Percentiles rank a stretch among this genome's conserved stretches.
These are phyloP conservation scores for Solenopsis fugax DNA, from an alignment of 1,140 invertebrate species.

Conservation along the genomic window DNA sequence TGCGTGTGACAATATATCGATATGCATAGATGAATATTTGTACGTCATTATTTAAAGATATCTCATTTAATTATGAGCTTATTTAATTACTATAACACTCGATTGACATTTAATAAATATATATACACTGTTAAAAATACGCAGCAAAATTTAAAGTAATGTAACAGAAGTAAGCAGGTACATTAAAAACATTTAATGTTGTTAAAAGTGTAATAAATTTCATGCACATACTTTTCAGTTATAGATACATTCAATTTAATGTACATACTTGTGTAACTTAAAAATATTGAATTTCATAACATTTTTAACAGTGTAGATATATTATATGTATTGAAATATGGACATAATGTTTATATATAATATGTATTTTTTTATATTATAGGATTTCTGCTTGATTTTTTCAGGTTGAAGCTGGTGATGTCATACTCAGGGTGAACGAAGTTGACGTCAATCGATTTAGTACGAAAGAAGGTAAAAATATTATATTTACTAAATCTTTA, in stretches of 20 bases:
- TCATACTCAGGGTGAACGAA: constrained; percentile 97
- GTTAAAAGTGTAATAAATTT: too few relatives aligned
- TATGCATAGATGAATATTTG: neutral
- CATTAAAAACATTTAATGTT: too few relatives aligned
- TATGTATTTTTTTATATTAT: constrained; percentile 60
- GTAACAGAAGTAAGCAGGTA: too few relatives aligned
- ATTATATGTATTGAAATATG: neutral
- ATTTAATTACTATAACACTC: neutral
- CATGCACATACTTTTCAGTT: too few relatives aligned
- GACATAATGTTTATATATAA: neutral
- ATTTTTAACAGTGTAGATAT: too few relatives aligned
- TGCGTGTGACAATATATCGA: constrained; percentile 29
- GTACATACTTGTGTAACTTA: too few relatives aligned
- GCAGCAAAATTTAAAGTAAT: too few relatives aligned
- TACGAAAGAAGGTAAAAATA: constrained; percentile 94
- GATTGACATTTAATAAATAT: neutral
- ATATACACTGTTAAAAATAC: neutral
- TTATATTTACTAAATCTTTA: neutral
- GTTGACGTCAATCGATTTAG: constrained; percentile 95
- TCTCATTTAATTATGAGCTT: constrained; percentile 4
- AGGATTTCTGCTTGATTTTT: constrained; percentile 85
- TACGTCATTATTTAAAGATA: neutral
- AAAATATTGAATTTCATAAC: too few relatives aligned
- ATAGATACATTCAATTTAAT: too few relatives aligned
- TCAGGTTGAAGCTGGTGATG: constrained; percentile 96